Conservation (phyloP, 2,113 vertebrate genomes). For the Dolichotis patagonum region DNA sequence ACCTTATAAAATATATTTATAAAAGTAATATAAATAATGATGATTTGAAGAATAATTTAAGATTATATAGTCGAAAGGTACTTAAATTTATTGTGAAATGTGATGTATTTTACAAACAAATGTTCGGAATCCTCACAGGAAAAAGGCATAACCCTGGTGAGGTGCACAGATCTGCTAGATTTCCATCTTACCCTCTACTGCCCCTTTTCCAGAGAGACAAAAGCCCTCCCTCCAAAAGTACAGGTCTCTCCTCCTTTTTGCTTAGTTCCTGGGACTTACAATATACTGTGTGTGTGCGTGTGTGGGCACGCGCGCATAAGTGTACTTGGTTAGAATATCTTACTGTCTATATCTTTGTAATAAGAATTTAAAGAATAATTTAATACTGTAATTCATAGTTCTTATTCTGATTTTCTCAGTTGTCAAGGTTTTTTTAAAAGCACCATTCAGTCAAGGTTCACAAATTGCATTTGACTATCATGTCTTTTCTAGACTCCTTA, state of each 20-base stretch:
- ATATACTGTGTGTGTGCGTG: not conserved
- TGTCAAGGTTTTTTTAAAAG: not conserved
- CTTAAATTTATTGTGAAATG: not conserved
- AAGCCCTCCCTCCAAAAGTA: not conserved
- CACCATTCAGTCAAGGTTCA: not conserved
- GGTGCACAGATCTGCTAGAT: not conserved
- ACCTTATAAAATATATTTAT: not conserved
- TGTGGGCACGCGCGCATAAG: too few relatives aligned
- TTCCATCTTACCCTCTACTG: not conserved
- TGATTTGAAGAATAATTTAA: not conserved
- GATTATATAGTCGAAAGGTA: not conserved
- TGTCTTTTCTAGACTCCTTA: slow-evolving; percentile 27
- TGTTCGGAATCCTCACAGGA: not conserved
- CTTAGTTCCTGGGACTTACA: not conserved
- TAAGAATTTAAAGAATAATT: slow-evolving; percentile 26
- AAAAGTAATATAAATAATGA: not conserved
- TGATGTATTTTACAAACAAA: not conserved
- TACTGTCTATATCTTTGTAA: not conserved
- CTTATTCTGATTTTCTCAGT: not conserved
- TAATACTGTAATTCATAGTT: slow-evolving; percentile 5
- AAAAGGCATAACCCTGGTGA: not conserved
- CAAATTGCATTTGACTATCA: slow-evolving; percentile 7
- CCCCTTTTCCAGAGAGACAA: not conserved
- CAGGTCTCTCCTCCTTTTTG: not conserved
- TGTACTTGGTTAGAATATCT: not conserved